Percentiles rank a stretch among this genome's conserved stretches.
phyloP scores from a whole-genome alignment of 2,888 invertebrate genomes.

The Amphipyra berbera region DNA sequence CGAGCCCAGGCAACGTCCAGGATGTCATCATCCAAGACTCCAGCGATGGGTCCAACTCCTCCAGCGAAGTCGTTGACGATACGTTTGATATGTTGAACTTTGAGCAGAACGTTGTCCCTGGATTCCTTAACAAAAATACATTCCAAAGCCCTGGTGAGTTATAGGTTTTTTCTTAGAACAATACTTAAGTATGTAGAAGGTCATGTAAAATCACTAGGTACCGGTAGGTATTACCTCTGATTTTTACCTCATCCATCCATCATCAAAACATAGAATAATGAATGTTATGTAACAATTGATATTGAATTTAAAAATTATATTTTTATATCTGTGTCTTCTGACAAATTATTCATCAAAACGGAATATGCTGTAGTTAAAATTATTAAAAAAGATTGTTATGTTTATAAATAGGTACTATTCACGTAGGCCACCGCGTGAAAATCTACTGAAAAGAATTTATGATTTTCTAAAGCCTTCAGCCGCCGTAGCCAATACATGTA shows the following conservation, averaged over 20 bases:
- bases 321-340: not conserved
- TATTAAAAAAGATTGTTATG: too few relatives aligned
- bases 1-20: slow-evolving; percentile 73
- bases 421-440: slow-evolving; percentile 12
- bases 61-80: slow-evolving; percentile 71
- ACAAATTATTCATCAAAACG: not conserved
- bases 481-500: slow-evolving; percentile 19
- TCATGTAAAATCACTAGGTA: too few relatives aligned
- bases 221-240: too few relatives aligned
- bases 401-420: not conserved
- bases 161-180: not conserved
- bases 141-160: slow-evolving; percentile 77
- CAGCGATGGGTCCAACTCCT: slow-evolving; percentile 72
- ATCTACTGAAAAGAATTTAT: slow-evolving; percentile 15
- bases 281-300: not conserved
- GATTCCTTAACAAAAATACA: slow-evolving; percentile 84
- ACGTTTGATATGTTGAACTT: slow-evolving; percentile 82
- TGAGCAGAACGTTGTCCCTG: slow-evolving; percentile 84
- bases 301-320: slow-evolving; percentile 27
- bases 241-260: too few relatives aligned
- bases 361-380: not conserved
- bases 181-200: not conserved
- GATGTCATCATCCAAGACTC: slow-evolving; percentile 79
- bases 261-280: too few relatives aligned
- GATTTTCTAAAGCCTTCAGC: slow-evolving; percentile 20